Base-by-base conservation (phyloP, 1,140 invertebrate species). In the Polypedilum vanderplanki region DNA sequence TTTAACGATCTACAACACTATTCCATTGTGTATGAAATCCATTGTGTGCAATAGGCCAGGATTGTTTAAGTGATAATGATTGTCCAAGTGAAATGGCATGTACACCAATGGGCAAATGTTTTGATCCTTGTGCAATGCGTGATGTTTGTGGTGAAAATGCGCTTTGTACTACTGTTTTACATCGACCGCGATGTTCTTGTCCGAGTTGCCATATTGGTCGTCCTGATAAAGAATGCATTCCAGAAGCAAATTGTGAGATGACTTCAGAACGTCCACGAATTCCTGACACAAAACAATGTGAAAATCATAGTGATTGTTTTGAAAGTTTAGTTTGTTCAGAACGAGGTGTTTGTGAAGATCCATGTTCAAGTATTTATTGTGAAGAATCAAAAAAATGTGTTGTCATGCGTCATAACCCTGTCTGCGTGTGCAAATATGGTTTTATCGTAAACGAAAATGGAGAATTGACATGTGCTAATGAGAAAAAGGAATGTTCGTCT, bases 31-130 rank as follows among this genome's bases (percentile, higher is more conserved):
- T 33, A 33, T 33, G 24, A 33, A 33, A 33, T 33, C 5, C 74
- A 77, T 77, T n/a, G n/a, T n/a, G n/a, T 74, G 78, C 75, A 82
- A 79, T 89, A 93, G 92, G 93, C 86, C 90, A 90, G 86, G 90
- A 94, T 88, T 96, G 94, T 86, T 90, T 90, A 84, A 91, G 89
- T 83, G 93, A 96, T 87, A 87, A 88, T 85, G 93, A 95, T 85
- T 97, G 95, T 86, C 89, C 93, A 77, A 90, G 91, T 84, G 93
- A 95, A 84, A 93, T 93, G 86, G 91, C 93, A 81, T 97, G 95
- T 87, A 89, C 94, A 83, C 90, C 91, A 84, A 87, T 88, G 81
- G 87, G 88, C 80, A 86, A 90, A 83, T 97, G 95, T 84, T 87
- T 93, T 83, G 93, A 96, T 85, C 94, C 93, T 77, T 97, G 95